Evolutionary conservation across 2,888 invertebrate species (phyloP), one percentile per base, ranked within the genome.

Genomic region (Sinhomidia bicolor): DNA sequence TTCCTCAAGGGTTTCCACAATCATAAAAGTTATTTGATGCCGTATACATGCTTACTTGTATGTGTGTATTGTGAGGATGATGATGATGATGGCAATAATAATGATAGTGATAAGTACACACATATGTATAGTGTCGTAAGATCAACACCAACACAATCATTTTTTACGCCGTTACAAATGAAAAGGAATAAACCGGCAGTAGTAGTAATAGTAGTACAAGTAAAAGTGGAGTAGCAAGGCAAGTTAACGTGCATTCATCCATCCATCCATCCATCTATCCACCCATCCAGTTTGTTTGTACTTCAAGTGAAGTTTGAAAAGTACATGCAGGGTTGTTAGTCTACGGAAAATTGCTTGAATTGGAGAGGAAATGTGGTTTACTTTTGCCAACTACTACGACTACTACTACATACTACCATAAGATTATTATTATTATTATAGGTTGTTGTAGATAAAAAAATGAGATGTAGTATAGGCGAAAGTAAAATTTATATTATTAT

Each of bases 1-100:
- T 36, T 79, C 79, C 41, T 32, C 54, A 78, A 36, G 54, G 54
- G 54, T 54, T 57, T 79, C 57, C 36, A 36, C 3, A 32, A 7
- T 79, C 79, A 60, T 57, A 60, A 57, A 79, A 79, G 54, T 36
- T 79, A 41, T 79, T 29, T 32, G n/a, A 65, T 32, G 32, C n/a
- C 32, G 5, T 32, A 1, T 57, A 17, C 17, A 5, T 51, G 29
- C 12, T 2, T 65, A 17, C 36, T 17, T 41, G 29, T 32, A n/a
- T 29, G 10, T 68, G 17, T 71, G 44, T 12, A 32, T 65, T 65
- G 32, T 10, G 29, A 26, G 1, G 17, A 71, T 41, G 65, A 32
- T 32, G 65, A 76, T 26, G 29, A 23, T 36, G 36, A 36, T 36
- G n/a, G n/a, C n/a, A 36, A 36, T 36, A 36, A 36, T 29, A 51